Evolutionary conservation across 2,797 vertebrate species (phyloP), one percentile per base, ranked within the genome.

Genomic region (Acrossocheilus wenchowensis): DNA sequence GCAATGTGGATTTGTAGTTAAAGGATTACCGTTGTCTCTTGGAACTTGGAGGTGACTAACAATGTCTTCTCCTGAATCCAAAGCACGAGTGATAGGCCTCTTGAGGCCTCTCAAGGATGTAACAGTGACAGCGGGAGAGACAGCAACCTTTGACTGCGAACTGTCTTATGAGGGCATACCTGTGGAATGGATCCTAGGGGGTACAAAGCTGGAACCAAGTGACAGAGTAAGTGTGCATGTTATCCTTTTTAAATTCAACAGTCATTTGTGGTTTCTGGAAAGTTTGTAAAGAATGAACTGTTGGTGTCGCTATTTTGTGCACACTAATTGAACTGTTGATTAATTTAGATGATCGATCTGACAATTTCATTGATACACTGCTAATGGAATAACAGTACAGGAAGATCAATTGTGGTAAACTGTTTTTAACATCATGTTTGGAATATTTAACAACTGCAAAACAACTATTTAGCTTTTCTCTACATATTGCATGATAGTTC

Each of bases 81-180:
- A 97, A 99, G 98, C 97, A 87, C 98, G 98, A 39, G 94, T 97
- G 57, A 97, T 99, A 89, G 93, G 96, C 91, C 94, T 99, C 87
- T 88, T 93, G 83, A 95, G 95, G 92, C 97, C 97, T 41, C 96
- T 99, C 85, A 97, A 96, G 91, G 97, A 99, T 90, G 96, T 97
- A 89, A 97, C 96, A 0, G 97, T 99, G 91, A 99, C 97, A 0
- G 98, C 97, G n/a, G 98, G 98, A n/a, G 97, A 99, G 93, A 97
- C 97, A 0, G 98, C 98, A 92, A 98, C 97, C 90, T 99, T 99
- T 10, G 96, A 99, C 69, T 99, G 98, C 0, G 98, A 99, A 92
- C 96, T 99, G 77, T 98, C 98, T 2, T 99, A 97, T 1, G 98
- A 99, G 87, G 98, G 95, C 90, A 97, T 99, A 87, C 91, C 95